Evolutionary conservation across 2,888 invertebrate genomes (phyloP), one percentile per base, ranked within the genome.

Genomic region (Euphydryas editha): DNA sequence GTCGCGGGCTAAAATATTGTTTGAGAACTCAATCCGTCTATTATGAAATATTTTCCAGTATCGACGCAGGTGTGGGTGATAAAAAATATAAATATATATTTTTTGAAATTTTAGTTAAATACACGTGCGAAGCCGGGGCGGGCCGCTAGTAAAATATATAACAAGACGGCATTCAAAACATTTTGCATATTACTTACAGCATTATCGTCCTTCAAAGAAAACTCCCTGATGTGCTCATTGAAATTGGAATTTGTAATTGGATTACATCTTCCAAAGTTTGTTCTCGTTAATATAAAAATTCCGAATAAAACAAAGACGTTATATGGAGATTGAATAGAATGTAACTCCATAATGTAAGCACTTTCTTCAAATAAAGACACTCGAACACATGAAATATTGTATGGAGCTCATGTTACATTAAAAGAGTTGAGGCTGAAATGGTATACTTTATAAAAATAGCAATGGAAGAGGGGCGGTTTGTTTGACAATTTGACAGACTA

Each of bases 401-500:
- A 49, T 54, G 68, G 60, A 63, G 59, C 72, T 75, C 74, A 76
- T 75, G 70, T 73, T 72, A 76, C 73, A 77, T 77, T 84, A 80
- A 74, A 76, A 79, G 69, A 68, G 70, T 70, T 72, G 61, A 60
- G 70, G 69, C 68, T 76, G 77, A 75, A 74, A 77, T 79, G 70
- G 77, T 80, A 75, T 78, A 79, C 82, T 87, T 86, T 91, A 90
- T 90, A 88, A 89, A 54, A 88, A 88, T 76, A 65, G 62, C 56
- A 51, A 71, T 64, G 68, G 76, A 79, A 85, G 86, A 78, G 86
- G 86, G 87, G 87, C 78, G 87, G 86, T 78, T 80, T 74, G 76
- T 81, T 83, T 87, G 87, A 87, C 87, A 89, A 87, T 88, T 87
- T 90, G 87, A 86, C 87, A 83, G 79, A 73, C 81, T 76, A 69